These are phyloP conservation scores for Fukomys damarensis DNA, from an alignment of 2,113 vertebrate genomes.

Conservation along the genomic window DNA sequence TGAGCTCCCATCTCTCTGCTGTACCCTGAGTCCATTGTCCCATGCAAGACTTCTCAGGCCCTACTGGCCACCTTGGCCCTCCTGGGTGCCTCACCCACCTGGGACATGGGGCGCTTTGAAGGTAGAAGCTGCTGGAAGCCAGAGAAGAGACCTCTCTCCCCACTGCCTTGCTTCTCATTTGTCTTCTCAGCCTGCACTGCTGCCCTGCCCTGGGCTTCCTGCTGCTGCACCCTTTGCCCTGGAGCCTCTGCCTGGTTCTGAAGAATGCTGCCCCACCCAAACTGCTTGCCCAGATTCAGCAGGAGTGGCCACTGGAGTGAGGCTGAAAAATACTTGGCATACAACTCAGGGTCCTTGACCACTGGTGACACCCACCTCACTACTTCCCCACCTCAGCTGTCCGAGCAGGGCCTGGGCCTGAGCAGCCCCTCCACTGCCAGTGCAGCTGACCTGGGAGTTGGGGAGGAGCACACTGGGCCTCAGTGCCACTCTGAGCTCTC, in stretches of 20 bases:
- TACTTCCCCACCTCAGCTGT: not conserved
- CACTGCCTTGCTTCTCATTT: not conserved
- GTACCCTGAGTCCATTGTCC: rapidly evolving
- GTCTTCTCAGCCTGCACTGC: not conserved
- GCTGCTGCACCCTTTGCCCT: not conserved
- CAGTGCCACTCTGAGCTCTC: not conserved
- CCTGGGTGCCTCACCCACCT: not conserved
- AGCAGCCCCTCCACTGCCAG: not conserved
- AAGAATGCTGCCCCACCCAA: not conserved
- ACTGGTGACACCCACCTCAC: not conserved
- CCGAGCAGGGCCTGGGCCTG: not conserved
- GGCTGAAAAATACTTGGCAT: not conserved
- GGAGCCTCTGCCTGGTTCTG: not conserved
- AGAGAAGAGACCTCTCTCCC: not conserved
- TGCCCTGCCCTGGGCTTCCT: not conserved
- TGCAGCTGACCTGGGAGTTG: not conserved
- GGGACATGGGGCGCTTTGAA: not conserved
- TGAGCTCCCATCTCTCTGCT: not conserved
- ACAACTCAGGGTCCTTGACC: not conserved
- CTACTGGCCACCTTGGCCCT: not conserved
- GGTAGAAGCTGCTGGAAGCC: not conserved
- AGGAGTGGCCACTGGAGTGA: not conserved
- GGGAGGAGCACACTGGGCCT: not conserved
- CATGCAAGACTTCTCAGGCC: not conserved
- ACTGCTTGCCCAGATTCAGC: not conserved